phyloP scores from a whole-genome alignment of 53 echinoderm and acorn worm species.

The Apostichopus leukothele region DNA sequence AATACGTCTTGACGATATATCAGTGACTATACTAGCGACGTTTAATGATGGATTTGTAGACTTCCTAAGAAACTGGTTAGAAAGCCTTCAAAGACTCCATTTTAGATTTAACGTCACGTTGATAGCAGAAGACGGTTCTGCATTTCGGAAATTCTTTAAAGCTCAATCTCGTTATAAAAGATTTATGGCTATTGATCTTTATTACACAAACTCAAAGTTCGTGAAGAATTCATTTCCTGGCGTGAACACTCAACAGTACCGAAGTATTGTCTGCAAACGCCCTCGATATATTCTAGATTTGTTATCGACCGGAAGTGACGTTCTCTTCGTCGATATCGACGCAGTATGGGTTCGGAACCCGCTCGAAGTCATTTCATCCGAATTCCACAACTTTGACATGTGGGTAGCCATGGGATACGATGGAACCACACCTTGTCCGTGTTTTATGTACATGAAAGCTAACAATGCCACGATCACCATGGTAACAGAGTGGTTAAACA shows the following conservation, averaged over 20 bases:
- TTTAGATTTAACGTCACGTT: background rate
- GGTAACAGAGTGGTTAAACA: slow-evolving; percentile 41
- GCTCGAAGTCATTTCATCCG: slow-evolving; percentile 4
- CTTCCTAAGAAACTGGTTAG: slow-evolving; percentile 16
- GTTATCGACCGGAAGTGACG: slow-evolving; percentile 32
- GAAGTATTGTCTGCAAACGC: slow-evolving; percentile 50
- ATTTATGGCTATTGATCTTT: background rate
- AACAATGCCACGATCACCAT: slow-evolving; percentile 21
- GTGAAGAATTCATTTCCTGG: slow-evolving; percentile 5
- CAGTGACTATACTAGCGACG: slow-evolving; percentile 17
- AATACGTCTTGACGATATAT: too few species aligned
- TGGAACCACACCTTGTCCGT: slow-evolving; percentile 47
- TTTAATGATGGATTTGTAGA: slow-evolving; percentile 21
- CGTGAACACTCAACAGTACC: slow-evolving; percentile 48
- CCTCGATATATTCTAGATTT: slow-evolving; percentile 54
- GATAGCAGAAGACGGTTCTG: slow-evolving; percentile 7
- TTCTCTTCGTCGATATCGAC: slow-evolving; percentile 58
- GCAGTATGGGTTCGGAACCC: slow-evolving; percentile 58
- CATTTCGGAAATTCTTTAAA: slow-evolving; percentile 23
- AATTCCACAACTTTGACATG: slow-evolving; percentile 32
- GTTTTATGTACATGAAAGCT: slow-evolving; percentile 54
- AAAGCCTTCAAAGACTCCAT: background rate
- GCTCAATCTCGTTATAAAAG: background rate
- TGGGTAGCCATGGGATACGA: slow-evolving; percentile 56
- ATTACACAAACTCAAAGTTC: slow-evolving; percentile 7